Base-by-base conservation (phyloP, 2,888 invertebrate genomes). In the Pteria penguin region DNA sequence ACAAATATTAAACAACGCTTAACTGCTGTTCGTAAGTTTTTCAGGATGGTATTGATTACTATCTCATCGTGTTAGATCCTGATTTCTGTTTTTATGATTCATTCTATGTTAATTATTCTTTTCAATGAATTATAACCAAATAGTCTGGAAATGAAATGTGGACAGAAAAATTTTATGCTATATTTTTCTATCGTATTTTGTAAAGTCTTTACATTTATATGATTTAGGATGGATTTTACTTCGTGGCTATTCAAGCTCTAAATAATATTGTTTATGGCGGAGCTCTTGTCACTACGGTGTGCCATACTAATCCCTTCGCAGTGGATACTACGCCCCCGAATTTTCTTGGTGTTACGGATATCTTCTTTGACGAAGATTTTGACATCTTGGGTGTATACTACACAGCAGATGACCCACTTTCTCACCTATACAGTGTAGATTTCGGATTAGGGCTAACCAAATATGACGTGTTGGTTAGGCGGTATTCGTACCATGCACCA, bases 361-460 rank as follows among this genome's bases (percentile, higher is more conserved):
- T 86, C n/a, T 79, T 84, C 29, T 87, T 82, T 69, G 87, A 87
- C 55, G 85, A 86, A 27, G 83, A 85, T 61, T 87, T 87, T 70
- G 84, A 86, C 57, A 67, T 83, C 2, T 75, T 87, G 26, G 85
- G 79, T 0, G 76, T 87, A 18, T 86, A 86, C 70, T 87, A 82
- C 73, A 80, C 83, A 29, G 84, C 81, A 0, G 70, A 65, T 2
- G 87, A 87, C 58, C 58, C 67, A 26, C 66, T 81, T 8, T 85
- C 86, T 5, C 74, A 79, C 11, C 76, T 87, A 2, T 69, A 78
- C 1, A 72, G 78, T 5, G 80, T 85, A 2, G 86, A 87, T 36
- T 84, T 87, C 61, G 87, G 86, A 14, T 76, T 87, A 26, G 87
- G 87, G 0, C 76, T 72, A 58, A 84, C 87, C 5, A 85, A 87